Base-by-base conservation (phyloP, 1,140 invertebrate genomes). In the Lutraria rhynchaena region DNA sequence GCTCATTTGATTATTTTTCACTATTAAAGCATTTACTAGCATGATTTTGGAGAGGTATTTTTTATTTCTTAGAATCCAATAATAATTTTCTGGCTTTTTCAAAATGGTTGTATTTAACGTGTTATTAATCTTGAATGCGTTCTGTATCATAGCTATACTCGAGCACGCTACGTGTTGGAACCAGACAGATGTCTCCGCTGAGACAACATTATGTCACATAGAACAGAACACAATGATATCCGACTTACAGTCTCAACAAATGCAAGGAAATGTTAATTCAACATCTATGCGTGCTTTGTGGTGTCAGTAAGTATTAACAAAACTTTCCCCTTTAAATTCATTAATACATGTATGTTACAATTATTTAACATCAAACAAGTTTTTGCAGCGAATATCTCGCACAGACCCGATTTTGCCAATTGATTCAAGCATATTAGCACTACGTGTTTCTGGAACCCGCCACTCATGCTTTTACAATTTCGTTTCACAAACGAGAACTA, bases 251-350 rank as follows among this genome's bases (percentile, higher is more conserved):
- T 44, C 15, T n/a, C 31, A 55, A 51, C 69, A 71, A 58, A 55
- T 22, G 17, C 0, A 53, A 13, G 58, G 46, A 2, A 19, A 65
- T 13, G 13, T 77, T 1, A n/a, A 63, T 22, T 9, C 58, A 3
- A 24, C 58, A 19, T 9, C 35, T 0, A 49, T 53, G 35, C 35
- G 60, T 7, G 13, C 0, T 1, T 24, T 27, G 3, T 77, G 74
- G 74, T 77, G 74, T 46, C 27, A 75, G 71, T 75, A 75, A n/a
- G 71, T 61, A 51, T 37, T n/a, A n/a, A n/a, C 29, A 31, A 31
- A n/a, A n/a, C n/a, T n/a, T n/a, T n/a, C n/a, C n/a, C n/a, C n/a
- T n/a, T n/a, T n/a, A n/a, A n/a, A n/a, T n/a, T n/a, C n/a, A n/a
- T n/a, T n/a, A n/a, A n/a, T n/a, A n/a, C n/a, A n/a, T n/a, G n/a